phyloP scores from a whole-genome alignment of 2,797 vertebrate genomes.

The Ceryle rudis region DNA sequence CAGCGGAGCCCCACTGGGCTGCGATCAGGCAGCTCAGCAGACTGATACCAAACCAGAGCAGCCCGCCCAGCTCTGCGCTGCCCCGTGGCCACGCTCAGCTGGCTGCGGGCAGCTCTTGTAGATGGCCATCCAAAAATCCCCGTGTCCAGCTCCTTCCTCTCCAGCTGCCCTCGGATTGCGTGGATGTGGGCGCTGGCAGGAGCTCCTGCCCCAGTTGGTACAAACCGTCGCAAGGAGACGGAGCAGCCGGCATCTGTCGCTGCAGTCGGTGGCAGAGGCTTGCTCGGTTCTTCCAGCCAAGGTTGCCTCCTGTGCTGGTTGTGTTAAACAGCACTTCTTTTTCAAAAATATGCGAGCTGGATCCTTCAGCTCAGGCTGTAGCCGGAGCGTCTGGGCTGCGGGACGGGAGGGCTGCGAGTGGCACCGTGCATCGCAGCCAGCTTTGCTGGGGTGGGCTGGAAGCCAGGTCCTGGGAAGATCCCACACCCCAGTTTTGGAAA shows the following conservation, averaged over 20 bases:
- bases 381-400: not conserved
- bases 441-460: not conserved
- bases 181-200: not conserved
- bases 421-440: not conserved
- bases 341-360: not conserved
- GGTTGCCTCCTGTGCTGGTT: not conserved
- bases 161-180: not conserved
- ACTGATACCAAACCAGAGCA: not conserved
- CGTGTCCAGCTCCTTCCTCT: slow-evolving; percentile 3
- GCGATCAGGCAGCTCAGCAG: not conserved
- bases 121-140: slow-evolving; percentile 30
- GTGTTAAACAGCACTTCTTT: not conserved
- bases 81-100: not conserved
- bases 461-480: not conserved
- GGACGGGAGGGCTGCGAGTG: not conserved
- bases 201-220: not conserved
- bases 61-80: rapidly evolving
- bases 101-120: not conserved
- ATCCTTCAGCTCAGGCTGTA: not conserved
- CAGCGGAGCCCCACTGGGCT: not conserved
- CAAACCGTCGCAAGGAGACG: not conserved
- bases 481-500: not conserved
- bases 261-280: not conserved
- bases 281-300: not conserved
- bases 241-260: slow-evolving; percentile 45